Conservation (phyloP, 1,140 invertebrate genomes). For the Artemia franciscana region DNA sequence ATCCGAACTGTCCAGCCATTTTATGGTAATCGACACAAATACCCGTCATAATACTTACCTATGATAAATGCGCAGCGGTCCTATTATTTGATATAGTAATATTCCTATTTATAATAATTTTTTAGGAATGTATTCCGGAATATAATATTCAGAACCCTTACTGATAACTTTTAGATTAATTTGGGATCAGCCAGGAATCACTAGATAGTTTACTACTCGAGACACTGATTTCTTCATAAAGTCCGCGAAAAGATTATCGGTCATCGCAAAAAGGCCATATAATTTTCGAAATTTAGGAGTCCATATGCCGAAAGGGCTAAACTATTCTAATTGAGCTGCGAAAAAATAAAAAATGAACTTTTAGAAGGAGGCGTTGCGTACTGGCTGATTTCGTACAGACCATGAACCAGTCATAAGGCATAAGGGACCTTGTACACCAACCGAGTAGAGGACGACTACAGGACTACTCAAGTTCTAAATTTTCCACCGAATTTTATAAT, state of each 20-base stretch:
- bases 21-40: background rate
- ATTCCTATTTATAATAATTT: background rate
- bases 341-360: background rate
- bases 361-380: background rate
- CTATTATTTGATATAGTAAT: background rate
- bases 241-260: no score
- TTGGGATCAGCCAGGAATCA: background rate
- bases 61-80: background rate
- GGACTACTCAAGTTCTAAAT: no score
- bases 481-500: no score
- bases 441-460: background rate
- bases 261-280: no score
- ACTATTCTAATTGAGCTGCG: background rate
- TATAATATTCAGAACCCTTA: background rate
- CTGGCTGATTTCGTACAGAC: background rate
- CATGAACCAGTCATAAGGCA: background rate
- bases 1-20: background rate
- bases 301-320: no score
- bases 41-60: background rate
- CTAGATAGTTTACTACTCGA: background rate
- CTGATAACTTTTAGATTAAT: background rate
- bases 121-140: background rate
- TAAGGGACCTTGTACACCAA: background rate
- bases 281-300: no score
- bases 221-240: no score